These are phyloP conservation scores for Sula dactylatra DNA, from an alignment of 2,113 vertebrate genomes.

Conservation along the genomic window DNA sequence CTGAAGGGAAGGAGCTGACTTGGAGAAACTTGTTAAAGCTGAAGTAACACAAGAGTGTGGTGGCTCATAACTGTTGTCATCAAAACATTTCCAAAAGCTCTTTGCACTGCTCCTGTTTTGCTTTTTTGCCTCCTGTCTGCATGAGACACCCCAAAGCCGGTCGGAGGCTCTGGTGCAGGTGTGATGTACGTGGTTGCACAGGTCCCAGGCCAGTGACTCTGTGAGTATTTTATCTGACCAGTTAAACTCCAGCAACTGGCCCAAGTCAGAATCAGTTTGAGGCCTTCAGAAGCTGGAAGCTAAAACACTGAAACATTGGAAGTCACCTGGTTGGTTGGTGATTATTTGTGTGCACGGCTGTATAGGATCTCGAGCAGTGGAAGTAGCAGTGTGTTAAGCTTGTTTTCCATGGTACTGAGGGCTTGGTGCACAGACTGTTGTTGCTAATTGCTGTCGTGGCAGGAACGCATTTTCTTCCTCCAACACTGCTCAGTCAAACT, in stretches of 20 bases:
- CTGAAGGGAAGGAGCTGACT: background rate
- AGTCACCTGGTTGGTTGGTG: no score
- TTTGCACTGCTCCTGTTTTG: background rate
- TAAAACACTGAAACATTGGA: rapidly evolving
- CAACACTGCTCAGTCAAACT: background rate
- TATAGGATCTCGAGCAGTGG: background rate
- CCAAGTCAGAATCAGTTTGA: background rate
- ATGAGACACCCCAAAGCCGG: background rate
- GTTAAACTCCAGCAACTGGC: background rate
- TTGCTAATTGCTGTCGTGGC: background rate
- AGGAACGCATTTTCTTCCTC: background rate
- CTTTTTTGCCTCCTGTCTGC: background rate
- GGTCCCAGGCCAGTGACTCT: background rate
- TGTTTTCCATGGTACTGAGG: background rate
- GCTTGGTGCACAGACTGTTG: background rate
- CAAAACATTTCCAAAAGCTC: background rate
- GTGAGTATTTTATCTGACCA: background rate
- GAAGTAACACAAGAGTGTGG: background rate
- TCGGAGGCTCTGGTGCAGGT: background rate
- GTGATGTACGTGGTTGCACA: background rate
- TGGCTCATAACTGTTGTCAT: background rate
- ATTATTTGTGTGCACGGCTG: background rate
- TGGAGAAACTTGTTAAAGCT: background rate
- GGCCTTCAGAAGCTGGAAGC: no score
- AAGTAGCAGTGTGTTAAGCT: background rate